Conservation (phyloP, 2,113 vertebrate genomes). For the Dunckerocampus dactyliophorus region DNA sequence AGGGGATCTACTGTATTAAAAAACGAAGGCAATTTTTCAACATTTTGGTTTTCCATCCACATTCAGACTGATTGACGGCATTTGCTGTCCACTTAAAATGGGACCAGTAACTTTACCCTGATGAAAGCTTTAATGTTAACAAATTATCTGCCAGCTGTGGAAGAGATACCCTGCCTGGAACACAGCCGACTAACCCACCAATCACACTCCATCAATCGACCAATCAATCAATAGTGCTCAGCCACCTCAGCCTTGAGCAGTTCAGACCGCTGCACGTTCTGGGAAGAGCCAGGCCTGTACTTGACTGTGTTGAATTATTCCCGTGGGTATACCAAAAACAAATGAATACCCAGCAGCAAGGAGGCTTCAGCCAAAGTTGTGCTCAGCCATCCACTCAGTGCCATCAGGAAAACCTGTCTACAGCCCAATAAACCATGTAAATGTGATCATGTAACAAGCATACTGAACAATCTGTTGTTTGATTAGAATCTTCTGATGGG, state of each 20-base stretch:
- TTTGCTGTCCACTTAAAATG: not conserved
- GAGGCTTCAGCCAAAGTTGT: slow-evolving; percentile 32
- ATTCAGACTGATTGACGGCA: too few relatives aligned
- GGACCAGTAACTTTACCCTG: slow-evolving; percentile 11
- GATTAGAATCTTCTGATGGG: slow-evolving; percentile 21
- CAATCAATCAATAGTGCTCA: slow-evolving; percentile 49
- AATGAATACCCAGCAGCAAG: slow-evolving; percentile 33
- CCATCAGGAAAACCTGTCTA: slow-evolving; percentile 12
- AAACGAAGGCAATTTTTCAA: too few relatives aligned
- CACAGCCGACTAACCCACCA: slow-evolving; percentile 36
- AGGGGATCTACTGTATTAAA: too few relatives aligned
- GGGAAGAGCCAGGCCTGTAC: slow-evolving; percentile 17
- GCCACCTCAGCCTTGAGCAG: slow-evolving; percentile 11
- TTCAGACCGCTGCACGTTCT: slow-evolving; percentile 1
- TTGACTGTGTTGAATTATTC: slow-evolving; percentile 55
- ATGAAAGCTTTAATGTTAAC: slow-evolving; percentile 45
- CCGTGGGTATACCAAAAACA: slow-evolving; percentile 31
- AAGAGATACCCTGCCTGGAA: slow-evolving; percentile 27
- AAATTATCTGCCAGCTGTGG: slow-evolving; percentile 53
- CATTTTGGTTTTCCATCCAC: too few relatives aligned
- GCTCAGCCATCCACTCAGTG: slow-evolving; percentile 8
- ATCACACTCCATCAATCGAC: slow-evolving; percentile 54
- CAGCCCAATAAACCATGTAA: slow-evolving; percentile 3
- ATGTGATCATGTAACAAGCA: not conserved
- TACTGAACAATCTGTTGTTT: slow-evolving; percentile 25